Evolutionary conservation across 2,113 vertebrate species (phyloP), one percentile per base, ranked within the genome.

Genomic region (Trogon melanurus): DNA sequence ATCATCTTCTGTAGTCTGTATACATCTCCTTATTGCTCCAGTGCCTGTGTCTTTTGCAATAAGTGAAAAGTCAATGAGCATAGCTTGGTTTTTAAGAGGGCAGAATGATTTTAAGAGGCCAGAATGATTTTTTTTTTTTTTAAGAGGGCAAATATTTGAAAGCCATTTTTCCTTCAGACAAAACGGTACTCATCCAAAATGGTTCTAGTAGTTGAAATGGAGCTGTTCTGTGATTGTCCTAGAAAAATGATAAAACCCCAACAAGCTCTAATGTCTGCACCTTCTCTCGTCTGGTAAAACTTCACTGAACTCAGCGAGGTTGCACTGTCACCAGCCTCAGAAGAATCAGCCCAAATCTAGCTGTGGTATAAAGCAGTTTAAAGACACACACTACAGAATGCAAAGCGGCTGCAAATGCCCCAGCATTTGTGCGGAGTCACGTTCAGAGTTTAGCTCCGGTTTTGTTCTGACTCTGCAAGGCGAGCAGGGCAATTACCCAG

Each of bases 341-440:
- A 54, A 83, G 38, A 34, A 70, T 8, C 29, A 56, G 57, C 44
- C 71, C 48, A 45, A 26, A 50, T 13, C 76, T 16, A 53, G 25
- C 79, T 34, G 23, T 3, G 26, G 13, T 9, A 32, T 7, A 38
- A 76, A 54, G 62, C 71, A 15, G 15, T 29, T 73, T 64, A 70
- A 67, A 89, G 57, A n/a, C 36, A 13, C 1, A 16, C 0, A 5
- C 17, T 22, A 25, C 36, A 26, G 41, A 76, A 50, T 48, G n/a
- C 30, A 72, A 53, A 56, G 38, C 17, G 8, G 38, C 32, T 64
- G 45, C 10, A 53, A 45, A 56, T 5, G 60, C 48, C 38, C 44
- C 29, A 0, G 62, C 38, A 6, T 12, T 44, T 7, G 44, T 6
- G 36, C 2, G 19, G 38, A 64, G 65, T n/a, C 65, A 4, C 4